Conservation (phyloP, 2,113 vertebrate species). For the Recurvirostra avosetta region DNA sequence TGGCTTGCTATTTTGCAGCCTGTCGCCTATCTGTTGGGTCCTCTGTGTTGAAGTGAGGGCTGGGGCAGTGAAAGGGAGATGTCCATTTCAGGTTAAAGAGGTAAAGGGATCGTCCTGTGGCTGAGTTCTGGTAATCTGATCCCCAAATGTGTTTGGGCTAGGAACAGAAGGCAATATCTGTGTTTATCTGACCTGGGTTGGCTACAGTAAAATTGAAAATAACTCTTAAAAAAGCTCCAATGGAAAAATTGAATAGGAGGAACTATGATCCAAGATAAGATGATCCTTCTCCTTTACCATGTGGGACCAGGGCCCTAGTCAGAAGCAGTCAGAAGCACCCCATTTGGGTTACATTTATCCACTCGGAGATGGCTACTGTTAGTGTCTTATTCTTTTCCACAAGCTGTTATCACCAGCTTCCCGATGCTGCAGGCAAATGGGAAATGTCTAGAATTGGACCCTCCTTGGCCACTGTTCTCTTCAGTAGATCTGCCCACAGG, state of each 20-base stretch:
- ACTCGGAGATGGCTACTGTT: neutral
- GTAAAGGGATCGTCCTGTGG: neutral
- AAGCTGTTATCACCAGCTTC: neutral
- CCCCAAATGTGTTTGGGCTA: neutral
- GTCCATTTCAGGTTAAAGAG: neutral
- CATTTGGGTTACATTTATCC: neutral
- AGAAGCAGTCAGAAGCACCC: neutral
- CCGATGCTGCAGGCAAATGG: neutral
- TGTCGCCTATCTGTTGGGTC: neutral
- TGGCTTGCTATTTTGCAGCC: neutral
- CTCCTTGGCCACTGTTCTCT: neutral
- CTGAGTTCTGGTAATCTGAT: neutral
- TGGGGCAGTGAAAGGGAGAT: neutral
- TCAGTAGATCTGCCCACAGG: neutral
- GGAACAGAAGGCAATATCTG: neutral
- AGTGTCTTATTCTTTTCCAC: neutral
- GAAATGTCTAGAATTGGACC: neutral
- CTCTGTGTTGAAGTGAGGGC: neutral
- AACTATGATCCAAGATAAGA: neutral
- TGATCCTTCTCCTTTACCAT: accelerated
- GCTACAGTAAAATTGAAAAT: neutral
- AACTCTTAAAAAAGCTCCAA: neutral
- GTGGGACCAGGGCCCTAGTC: neutral
- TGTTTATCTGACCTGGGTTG: neutral
- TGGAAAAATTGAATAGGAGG: neutral